A percentile compares a stretch with the other conserved stretches of the same genome.
Evolutionary conservation across 2,888 invertebrate species (phyloP).

Genomic region (Tiliacea citrago): DNA sequence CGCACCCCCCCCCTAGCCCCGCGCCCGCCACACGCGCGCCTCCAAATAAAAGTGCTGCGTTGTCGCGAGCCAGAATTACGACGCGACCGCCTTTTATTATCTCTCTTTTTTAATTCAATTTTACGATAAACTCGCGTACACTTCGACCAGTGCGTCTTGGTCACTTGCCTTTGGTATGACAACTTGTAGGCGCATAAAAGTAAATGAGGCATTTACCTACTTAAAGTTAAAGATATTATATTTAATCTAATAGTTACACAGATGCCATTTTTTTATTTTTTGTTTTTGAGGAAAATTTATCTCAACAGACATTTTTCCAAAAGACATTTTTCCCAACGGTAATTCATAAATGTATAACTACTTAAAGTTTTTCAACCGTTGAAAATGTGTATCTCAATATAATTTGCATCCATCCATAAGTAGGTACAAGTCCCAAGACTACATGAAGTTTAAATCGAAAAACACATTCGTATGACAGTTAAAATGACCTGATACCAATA

Average conservation of each 20-base stretch:
- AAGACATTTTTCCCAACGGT: background rate
- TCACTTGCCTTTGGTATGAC: constrained; percentile 52
- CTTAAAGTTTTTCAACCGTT: background rate
- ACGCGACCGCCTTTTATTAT: constrained; percentile 88
- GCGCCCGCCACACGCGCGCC: constrained; percentile 83
- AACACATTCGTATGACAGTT: constrained; percentile 62
- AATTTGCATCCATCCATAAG: background rate
- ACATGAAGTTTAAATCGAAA: constrained; percentile 35
- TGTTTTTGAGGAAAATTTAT: background rate
- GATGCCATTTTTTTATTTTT: too few species aligned
- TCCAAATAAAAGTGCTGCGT: constrained; percentile 88
- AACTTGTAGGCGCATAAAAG: constrained; percentile 21
- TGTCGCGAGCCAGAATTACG: constrained; percentile 90
- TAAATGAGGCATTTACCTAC: constrained; percentile 15
- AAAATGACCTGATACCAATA: constrained; percentile 71
- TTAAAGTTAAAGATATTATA: background rate
- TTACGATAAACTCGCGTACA: constrained; percentile 85
- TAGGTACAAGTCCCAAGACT: constrained; percentile 46
- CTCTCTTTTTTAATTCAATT: constrained; percentile 89
- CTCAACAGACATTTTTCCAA: background rate
- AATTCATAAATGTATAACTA: background rate
- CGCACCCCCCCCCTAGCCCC: constrained; percentile 67
- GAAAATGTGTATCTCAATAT: background rate
- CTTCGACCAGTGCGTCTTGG: constrained; percentile 73
- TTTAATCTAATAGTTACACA: background rate